Evolutionary conservation across 2,113 vertebrate species (phyloP).

Genomic region (Myotis lucifugus): DNA sequence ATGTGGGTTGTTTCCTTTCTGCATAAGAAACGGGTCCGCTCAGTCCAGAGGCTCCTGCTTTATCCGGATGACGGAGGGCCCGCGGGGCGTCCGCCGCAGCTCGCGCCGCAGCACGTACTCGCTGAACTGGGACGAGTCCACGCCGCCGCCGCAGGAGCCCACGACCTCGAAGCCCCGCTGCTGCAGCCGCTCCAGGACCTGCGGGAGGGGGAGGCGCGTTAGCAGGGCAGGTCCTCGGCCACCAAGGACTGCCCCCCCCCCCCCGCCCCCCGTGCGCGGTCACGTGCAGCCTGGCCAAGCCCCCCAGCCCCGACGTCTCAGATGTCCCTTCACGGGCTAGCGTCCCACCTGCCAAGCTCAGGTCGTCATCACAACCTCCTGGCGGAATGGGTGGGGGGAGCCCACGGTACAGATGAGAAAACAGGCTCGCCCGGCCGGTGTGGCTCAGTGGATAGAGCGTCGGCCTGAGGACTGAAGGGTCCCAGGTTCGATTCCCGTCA

Average conservation of each 20-base stretch:
- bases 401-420: background rate
- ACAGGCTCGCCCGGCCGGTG: background rate
- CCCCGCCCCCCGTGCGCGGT: background rate
- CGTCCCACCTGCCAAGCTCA: background rate
- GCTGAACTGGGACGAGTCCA: slow-evolving; percentile 97
- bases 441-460: no score
- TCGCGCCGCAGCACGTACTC: slow-evolving; percentile 94
- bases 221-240: no score
- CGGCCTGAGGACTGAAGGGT: no score
- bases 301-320: background rate
- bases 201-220: slow-evolving; percentile 56
- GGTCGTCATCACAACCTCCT: background rate
- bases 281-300: no score
- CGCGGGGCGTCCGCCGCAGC: slow-evolving; percentile 87
- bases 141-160: slow-evolving; percentile 94
- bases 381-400: accelerated
- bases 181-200: slow-evolving; percentile 96
- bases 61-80: slow-evolving; percentile 90
- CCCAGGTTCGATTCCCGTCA: no score
- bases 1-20: slow-evolving; percentile 70
- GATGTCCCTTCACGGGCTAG: background rate
- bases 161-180: slow-evolving; percentile 95
- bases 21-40: slow-evolving; percentile 85
- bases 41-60: slow-evolving; percentile 95
- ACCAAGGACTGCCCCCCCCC: no score